A percentile compares a stretch with the other conserved stretches of the same genome.
Conservation (phyloP, 2,797 vertebrate genomes). For the Odontamblyopus rebecca region DNA sequence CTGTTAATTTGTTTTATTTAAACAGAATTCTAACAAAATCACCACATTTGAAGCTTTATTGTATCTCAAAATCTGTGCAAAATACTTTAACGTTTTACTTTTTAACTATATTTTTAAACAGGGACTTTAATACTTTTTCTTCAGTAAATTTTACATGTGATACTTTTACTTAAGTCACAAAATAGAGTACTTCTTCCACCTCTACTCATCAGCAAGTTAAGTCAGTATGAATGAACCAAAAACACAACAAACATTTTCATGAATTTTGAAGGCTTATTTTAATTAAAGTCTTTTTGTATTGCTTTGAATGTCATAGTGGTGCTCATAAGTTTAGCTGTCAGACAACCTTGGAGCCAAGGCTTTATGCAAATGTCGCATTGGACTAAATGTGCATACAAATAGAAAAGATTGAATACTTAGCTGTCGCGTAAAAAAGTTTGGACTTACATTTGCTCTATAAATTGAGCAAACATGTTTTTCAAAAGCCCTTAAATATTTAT, state of each 20-base stretch:
- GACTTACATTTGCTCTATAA: not conserved
- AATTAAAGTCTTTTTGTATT: not conserved
- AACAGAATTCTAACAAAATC: too few species aligned
- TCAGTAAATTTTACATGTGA: too few species aligned
- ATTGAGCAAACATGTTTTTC: not conserved
- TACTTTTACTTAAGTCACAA: too few species aligned
- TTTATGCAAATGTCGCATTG: not conserved
- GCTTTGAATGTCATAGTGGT: not conserved
- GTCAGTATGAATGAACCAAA: not conserved
- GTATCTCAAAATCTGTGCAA: too few species aligned
- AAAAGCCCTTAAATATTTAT: not conserved
- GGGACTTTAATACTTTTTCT: too few species aligned
- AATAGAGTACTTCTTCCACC: too few species aligned
- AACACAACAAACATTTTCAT: not conserved
- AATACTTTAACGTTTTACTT: too few species aligned
- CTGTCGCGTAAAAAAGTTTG: not conserved
- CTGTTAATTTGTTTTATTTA: too few species aligned
- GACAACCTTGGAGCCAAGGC: constrained; percentile 5
- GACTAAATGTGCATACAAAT: constrained; percentile 3
- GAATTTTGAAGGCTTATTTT: not conserved
- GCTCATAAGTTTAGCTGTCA: not conserved
- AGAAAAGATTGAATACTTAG: not conserved
- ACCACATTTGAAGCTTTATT: too few species aligned
- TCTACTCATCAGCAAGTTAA: too few species aligned
- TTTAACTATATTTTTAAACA: too few species aligned